A percentile compares a stretch with the other conserved stretches of the same genome.
These are phyloP conservation scores for Regulus satrapa DNA, from an alignment of 2,113 vertebrate species.

Conservation along the genomic window DNA sequence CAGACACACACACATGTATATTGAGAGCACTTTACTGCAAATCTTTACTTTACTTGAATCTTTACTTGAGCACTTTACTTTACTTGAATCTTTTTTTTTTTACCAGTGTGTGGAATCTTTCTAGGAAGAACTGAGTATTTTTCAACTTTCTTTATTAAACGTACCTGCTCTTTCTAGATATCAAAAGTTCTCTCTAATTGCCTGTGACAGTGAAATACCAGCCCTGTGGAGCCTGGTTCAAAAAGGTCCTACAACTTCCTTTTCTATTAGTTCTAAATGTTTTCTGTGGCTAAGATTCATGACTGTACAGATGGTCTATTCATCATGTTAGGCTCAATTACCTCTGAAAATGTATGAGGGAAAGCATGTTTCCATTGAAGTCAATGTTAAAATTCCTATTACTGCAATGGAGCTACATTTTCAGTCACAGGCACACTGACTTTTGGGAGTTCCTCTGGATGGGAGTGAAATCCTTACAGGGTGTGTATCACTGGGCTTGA, in stretches of 20 bases:
- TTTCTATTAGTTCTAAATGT: slow-evolving; percentile 1
- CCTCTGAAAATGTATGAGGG: slow-evolving; percentile 8
- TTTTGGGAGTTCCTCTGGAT: background rate
- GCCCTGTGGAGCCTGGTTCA: background rate
- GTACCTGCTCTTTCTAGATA: background rate
- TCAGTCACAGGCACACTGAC: background rate
- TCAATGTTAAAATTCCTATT: background rate
- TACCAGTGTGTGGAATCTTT: background rate
- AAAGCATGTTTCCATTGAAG: slow-evolving; percentile 33
- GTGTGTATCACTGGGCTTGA: background rate
- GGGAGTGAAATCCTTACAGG: background rate
- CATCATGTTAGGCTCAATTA: slow-evolving; percentile 44
- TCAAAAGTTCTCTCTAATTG: background rate
- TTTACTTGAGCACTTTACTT: no score
- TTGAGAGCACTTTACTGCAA: background rate
- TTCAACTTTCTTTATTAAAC: background rate
- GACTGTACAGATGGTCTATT: slow-evolving; percentile 40
- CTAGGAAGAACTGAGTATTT: background rate
- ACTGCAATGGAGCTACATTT: background rate
- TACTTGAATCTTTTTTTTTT: slow-evolving; percentile 9
- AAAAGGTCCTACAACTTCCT: background rate
- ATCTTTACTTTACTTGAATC: no score
- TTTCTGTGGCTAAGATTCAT: slow-evolving; percentile 48
- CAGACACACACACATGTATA: background rate
- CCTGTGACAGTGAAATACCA: background rate